These are phyloP conservation scores for Synergus japonicus DNA, from an alignment of 2,888 invertebrate genomes.

Conservation along the genomic window DNA sequence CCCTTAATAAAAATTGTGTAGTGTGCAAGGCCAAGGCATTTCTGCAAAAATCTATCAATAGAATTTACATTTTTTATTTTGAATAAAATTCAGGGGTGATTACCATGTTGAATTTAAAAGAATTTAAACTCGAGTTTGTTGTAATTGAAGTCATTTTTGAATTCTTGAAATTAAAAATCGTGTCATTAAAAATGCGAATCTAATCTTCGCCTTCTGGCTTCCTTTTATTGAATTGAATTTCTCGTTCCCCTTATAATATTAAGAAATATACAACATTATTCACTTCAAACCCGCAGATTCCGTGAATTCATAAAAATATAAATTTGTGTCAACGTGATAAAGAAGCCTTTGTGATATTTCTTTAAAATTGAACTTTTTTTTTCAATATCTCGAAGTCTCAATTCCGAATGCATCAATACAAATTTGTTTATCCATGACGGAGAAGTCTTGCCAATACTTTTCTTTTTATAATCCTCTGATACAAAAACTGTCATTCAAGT, in stretches of 20 bases:
- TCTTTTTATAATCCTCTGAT: not conserved
- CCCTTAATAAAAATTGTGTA: constrained; percentile 23
- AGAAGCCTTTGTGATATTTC: not conserved
- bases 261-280: not conserved
- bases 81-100: not conserved
- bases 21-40: constrained; percentile 30
- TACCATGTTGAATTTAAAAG: not conserved
- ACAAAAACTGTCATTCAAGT: constrained; percentile 19
- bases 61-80: not conserved
- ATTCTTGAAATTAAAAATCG: not conserved
- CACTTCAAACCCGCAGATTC: not conserved
- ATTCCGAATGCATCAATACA: not conserved
- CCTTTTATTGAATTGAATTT: not conserved
- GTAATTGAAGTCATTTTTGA: not conserved
- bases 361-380: not conserved
- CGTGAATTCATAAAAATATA: not conserved
- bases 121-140: not conserved
- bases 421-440: not conserved
- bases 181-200: not conserved
- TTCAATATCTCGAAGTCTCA: not conserved
- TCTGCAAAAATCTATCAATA: not conserved
- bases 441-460: not conserved
- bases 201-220: not conserved
- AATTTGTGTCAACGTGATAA: not conserved
- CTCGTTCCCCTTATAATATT: not conserved